Evolutionary conservation across 1,140 invertebrate genomes (phyloP).

Genomic region (Cyphomyrmex costatus): DNA sequence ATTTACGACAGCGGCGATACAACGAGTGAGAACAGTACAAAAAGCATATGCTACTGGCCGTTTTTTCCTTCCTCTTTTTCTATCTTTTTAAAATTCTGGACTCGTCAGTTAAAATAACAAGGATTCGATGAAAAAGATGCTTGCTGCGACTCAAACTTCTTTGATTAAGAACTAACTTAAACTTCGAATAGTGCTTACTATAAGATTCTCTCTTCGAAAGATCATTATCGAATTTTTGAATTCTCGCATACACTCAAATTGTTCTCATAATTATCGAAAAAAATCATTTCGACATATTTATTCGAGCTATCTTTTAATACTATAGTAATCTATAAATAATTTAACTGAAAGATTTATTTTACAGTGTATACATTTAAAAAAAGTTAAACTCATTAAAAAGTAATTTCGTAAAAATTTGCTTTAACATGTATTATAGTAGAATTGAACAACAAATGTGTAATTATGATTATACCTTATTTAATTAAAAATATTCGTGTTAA

Average conservation of each 20-base stretch:
- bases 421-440: neutral
- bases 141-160: neutral
- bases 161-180: constrained; percentile 21
- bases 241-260: neutral
- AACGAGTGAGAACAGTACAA: neutral
- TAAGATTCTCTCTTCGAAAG: constrained; percentile 31
- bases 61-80: neutral
- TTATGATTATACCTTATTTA: neutral
- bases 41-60: neutral
- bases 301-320: neutral
- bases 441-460: neutral
- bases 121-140: neutral
- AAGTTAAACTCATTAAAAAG: neutral
- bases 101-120: constrained; percentile 40
- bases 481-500: neutral
- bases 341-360: neutral
- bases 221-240: constrained; percentile 28
- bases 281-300: constrained; percentile 22
- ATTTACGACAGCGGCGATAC: constrained; percentile 79
- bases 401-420: constrained; percentile 7
- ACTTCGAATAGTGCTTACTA: neutral
- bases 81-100: constrained; percentile 62
- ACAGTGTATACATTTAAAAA: neutral
- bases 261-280: neutral
- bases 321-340: neutral